Base-by-base conservation (phyloP, 2,113 vertebrate genomes). In the Balaeniceps rex region DNA sequence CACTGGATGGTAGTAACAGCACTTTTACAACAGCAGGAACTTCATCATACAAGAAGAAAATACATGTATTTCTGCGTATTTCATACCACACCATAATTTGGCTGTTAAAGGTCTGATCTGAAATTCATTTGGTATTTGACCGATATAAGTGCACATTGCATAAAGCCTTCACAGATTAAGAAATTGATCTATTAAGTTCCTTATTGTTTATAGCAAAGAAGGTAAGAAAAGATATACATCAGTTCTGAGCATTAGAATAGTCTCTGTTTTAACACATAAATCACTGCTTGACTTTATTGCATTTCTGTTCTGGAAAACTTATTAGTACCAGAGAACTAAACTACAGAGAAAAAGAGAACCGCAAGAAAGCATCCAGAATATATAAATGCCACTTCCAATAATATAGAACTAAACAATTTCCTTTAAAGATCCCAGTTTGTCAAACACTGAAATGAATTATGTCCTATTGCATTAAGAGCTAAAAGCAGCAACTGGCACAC, bases 371-470 rank as follows among this genome's bases (percentile, higher is more conserved):
- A 94, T 78, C 63, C 66, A 65, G 66, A 81, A 83, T 83, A 64
- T 70, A 94, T 94, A 92, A 97, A 86, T 87, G 91, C 52, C 88
- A 91, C 34, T 96, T 93, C 58, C 54, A 96, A 80, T 90, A 91
- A 46, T 12, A 93, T 28, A 65, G 74, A 86, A 91, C 75, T 90
- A 90, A 96, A 63, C 51, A 86, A 88, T 93, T 96, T 96, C 63
- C 54, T 90, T 91, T 95, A 87, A 93, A 93, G 84, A 94, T 91
- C 51, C 54, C 58, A 63, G 26, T 68, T 95, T 95, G 87, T 95
- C 87, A 94, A 95, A 88, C 46, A 92, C 29, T 69, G 81, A 90
- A 84, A 70, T 93, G 79, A 97, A 77, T 95, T 88, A 71, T 42
- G 8, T 94, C 95, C 29, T 83, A 14, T 60, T 94, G 51, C 46